phyloP scores from a whole-genome alignment of 2,113 vertebrate species.

The Entomyzon cyanotis region DNA sequence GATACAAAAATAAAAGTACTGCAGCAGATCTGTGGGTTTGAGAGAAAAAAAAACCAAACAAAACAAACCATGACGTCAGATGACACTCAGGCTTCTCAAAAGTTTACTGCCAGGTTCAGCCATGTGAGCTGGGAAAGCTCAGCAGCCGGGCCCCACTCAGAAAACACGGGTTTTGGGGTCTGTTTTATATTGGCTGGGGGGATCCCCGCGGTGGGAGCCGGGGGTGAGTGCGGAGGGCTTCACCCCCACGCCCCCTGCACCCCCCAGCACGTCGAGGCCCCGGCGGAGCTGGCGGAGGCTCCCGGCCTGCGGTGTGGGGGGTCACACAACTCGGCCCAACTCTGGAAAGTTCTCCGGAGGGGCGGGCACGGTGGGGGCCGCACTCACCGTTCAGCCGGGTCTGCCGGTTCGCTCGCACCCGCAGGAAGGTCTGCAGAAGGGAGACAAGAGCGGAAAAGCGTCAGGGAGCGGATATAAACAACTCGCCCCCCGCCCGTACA shows the following conservation, averaged over 20 bases:
- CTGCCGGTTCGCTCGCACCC: conserved; percentile 97
- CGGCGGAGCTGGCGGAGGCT: background rate
- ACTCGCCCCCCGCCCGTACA: conserved; percentile 73
- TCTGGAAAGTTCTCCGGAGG: background rate
- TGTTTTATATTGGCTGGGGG: fast-evolving
- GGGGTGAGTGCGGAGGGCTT: fast-evolving
- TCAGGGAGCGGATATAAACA: conserved; percentile 64
- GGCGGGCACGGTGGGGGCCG: background rate
- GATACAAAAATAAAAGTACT: background rate
- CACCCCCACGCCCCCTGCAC: fast-evolving
- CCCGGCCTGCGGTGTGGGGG: background rate
- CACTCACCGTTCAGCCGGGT: conserved; percentile 98
- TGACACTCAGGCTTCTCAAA: background rate
- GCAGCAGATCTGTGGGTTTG: fast-evolving
- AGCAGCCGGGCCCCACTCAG: fast-evolving
- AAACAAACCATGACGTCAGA: background rate
- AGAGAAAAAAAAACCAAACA: background rate
- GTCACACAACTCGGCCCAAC: background rate
- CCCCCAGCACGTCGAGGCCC: background rate
- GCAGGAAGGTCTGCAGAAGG: conserved; percentile 90
- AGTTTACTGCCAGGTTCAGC: background rate
- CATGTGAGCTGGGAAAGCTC: background rate
- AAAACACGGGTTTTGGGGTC: fast-evolving
- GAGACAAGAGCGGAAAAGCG: conserved; percentile 50
- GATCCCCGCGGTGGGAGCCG: fast-evolving